A percentile compares a stretch with the other conserved stretches of the same genome.
Evolutionary conservation across 2,113 vertebrate genomes (phyloP).

Genomic region (Rhinogobius similis): DNA sequence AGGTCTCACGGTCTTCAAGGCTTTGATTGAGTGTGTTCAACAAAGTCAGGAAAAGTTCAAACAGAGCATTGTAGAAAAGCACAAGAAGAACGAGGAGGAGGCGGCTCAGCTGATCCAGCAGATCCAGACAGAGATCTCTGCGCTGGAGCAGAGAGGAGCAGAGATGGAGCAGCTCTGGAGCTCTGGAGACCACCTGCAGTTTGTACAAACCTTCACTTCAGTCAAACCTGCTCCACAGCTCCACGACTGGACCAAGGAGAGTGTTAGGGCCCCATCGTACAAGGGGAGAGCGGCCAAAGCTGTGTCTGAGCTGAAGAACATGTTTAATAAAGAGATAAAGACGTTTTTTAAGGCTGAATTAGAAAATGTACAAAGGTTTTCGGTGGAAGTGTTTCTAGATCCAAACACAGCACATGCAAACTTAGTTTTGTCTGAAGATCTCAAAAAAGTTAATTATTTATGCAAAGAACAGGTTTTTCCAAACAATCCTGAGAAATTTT

Average conservation of each 20-base stretch:
- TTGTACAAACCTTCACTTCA: slow-evolving; percentile 1
- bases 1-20: neutral
- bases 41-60: no score
- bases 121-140: neutral
- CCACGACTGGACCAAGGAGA: neutral
- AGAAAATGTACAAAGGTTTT: neutral
- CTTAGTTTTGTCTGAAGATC: slow-evolving; percentile 1
- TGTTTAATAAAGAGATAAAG: neutral
- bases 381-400: neutral
- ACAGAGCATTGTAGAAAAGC: no score
- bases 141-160: neutral
- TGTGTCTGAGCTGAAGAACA: neutral
- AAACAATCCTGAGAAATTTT: neutral
- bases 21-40: slow-evolving; percentile 4
- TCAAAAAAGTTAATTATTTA: neutral
- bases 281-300: neutral
- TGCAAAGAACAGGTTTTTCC: neutral
- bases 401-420: slow-evolving; percentile 1
- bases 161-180: neutral
- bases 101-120: neutral
- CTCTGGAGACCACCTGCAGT: neutral
- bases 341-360: neutral
- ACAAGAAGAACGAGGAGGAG: no score
- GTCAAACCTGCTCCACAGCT: neutral
- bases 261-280: neutral